phyloP scores from a whole-genome alignment of 2,797 vertebrate species.

The Lycodopsis pacificus region DNA sequence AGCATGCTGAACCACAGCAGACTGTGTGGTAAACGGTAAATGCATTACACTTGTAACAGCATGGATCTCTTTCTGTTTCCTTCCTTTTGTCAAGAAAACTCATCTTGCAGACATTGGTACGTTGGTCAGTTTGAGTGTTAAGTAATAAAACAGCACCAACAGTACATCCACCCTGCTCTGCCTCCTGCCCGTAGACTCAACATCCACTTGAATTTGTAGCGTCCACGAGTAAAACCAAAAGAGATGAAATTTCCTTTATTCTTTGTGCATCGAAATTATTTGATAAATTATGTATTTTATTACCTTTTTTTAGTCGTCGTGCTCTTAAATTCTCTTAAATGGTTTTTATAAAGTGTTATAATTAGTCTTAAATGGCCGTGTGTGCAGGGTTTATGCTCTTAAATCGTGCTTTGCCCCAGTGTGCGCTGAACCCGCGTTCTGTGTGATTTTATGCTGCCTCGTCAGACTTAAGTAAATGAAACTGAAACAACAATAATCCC shows the following conservation, averaged over 20 bases:
- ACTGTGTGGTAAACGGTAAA: conserved; percentile 8
- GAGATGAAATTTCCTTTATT: neutral
- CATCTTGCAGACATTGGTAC: neutral
- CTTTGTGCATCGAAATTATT: neutral
- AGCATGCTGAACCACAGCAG: conserved; percentile 73
- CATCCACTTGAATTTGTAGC: neutral
- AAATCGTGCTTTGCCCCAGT: neutral
- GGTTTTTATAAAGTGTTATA: neutral
- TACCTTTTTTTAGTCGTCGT: neutral
- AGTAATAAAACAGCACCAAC: neutral
- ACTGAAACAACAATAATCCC: neutral
- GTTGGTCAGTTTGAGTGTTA: neutral
- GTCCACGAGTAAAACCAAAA: neutral
- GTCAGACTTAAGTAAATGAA: neutral
- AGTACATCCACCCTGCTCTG: neutral
- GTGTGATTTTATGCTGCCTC: neutral
- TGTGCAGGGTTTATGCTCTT: neutral
- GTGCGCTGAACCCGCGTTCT: too few relatives aligned
- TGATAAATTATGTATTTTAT: neutral
- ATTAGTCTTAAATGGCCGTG: neutral
- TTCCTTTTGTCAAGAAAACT: neutral
- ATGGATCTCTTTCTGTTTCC: neutral
- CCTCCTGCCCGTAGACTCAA: neutral
- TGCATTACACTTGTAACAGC: neutral
- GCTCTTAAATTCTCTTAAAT: neutral